Base-by-base conservation (phyloP, 1,140 invertebrate species). In the Penaeus japonicus region DNA sequence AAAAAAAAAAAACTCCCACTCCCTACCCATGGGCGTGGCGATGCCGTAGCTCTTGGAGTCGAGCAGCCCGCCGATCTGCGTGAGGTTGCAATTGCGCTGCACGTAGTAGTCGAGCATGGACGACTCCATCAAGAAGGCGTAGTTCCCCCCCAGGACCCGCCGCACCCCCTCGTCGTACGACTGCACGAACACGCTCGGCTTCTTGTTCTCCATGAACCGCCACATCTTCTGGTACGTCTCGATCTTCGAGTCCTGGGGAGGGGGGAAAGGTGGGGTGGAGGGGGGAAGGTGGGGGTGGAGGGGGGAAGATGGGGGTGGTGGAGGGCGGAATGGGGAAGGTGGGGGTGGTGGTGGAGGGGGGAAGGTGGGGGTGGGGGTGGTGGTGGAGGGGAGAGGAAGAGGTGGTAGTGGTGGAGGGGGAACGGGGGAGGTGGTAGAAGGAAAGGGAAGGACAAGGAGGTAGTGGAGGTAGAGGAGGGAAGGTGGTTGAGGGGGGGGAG, bases 101-200 rank as follows among this genome's bases (percentile, higher is more conserved):
- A 97, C 95, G 83, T 95, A 95, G 92, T 97, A 98, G 92, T 99
- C 98, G 55, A 99, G 94, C 94, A 97, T 97, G 4, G 97, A 97
- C 0, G 97, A 98, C 92, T 99, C 98, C 97, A 98, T 98, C 1
- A 99, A 93, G 92, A 97, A 99, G 4, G 98, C 98, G 92, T 98
- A 99, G 92, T 97, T 95, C 32, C 95, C 95, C 91, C 95, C 94
- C 22, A 96, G 92, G 91, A 98, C 95, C 92, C 96, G 91, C 91
- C 96, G 92, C 91, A 98, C 94, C 30, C 97, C 97, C 92, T 98
- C 96, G 91, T 95, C 95, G 91, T 96, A 96, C 82, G 92, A 92
- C 92, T 94, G 90, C 12, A 89, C 92, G 91, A 96, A 96, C 4
- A 96, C 95, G 0, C 95, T 94, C 0, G 95, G 95, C 89, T 95